Percentiles rank a stretch among this genome's conserved stretches.
phyloP scores from a whole-genome alignment of 2,888 invertebrate genomes.

The Iphiclides podalirius region DNA sequence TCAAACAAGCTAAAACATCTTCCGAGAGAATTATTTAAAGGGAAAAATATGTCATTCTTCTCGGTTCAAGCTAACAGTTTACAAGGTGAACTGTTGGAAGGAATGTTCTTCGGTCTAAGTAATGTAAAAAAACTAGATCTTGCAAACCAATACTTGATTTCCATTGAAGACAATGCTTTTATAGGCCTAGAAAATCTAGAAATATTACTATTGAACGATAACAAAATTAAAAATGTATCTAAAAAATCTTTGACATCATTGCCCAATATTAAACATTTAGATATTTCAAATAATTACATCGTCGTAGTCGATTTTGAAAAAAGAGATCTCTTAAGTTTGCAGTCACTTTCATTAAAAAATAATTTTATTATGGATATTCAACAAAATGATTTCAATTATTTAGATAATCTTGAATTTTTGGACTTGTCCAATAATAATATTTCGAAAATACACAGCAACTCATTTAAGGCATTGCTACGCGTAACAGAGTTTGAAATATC shows the following conservation, averaged over 20 bases:
- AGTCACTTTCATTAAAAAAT: constrained; percentile 39
- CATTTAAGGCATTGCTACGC: constrained; percentile 42
- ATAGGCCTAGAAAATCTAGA: constrained; percentile 39
- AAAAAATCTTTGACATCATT: constrained; percentile 44
- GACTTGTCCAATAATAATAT: constrained; percentile 58
- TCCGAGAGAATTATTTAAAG: constrained; percentile 47
- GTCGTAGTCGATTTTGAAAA: constrained; percentile 45
- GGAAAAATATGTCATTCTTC: constrained; percentile 43
- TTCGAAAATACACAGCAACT: constrained; percentile 40
- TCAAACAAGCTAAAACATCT: constrained; percentile 45
- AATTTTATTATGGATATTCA: constrained; percentile 47
- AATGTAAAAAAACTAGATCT: constrained; percentile 25
- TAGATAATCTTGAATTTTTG: constrained; percentile 43
- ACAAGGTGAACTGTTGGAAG: constrained; percentile 44
- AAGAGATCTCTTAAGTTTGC: constrained; percentile 43
- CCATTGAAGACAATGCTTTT: constrained; percentile 53
- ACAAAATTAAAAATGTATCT: constrained; percentile 41
- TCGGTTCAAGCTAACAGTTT: constrained; percentile 43
- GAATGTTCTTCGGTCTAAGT: constrained; percentile 51
- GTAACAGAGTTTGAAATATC: constrained; percentile 50
- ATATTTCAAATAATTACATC: constrained; percentile 54
- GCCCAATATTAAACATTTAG: constrained; percentile 37
- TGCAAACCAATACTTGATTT: constrained; percentile 30
- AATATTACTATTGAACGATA: constrained; percentile 47
- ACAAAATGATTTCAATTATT: constrained; percentile 38